Evolutionary conservation across 2,113 vertebrate genomes (phyloP).

Genomic region (Halichoeres trimaculatus): DNA sequence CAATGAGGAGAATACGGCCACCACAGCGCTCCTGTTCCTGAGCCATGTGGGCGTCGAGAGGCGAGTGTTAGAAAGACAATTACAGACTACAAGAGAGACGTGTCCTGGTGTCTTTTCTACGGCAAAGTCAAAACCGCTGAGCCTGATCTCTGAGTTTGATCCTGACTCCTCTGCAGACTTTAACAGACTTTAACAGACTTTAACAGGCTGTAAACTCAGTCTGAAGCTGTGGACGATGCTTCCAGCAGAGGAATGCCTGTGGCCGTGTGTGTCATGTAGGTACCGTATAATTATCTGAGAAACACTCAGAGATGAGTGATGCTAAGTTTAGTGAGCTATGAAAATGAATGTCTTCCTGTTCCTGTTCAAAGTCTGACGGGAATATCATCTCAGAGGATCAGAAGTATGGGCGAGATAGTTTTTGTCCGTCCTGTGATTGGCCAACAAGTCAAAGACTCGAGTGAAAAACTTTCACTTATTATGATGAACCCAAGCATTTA

Average conservation of each 20-base stretch:
- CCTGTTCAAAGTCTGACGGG: not conserved
- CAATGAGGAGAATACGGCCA: constrained; percentile 27
- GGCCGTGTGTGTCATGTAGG: constrained; percentile 1
- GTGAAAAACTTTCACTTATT: too few species aligned
- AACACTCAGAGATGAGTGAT: not conserved
- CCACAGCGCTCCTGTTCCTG: constrained; percentile 14
- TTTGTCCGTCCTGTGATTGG: too few species aligned
- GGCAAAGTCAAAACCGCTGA: not conserved
- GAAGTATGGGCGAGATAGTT: too few species aligned
- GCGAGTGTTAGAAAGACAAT: constrained; percentile 24
- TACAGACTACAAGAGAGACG: constrained; percentile 34
- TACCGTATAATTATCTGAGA: constrained; percentile 28
- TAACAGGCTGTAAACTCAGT: not conserved
- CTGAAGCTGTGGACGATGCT: not conserved
- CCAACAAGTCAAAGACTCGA: too few species aligned
- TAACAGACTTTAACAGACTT: not conserved
- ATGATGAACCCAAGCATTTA: not conserved
- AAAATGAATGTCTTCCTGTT: not conserved
- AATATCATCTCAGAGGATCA: too few species aligned
- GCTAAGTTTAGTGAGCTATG: not conserved
- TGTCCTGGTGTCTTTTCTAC: constrained; percentile 16
- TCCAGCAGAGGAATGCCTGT: constrained; percentile 17
- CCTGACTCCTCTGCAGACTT: too few species aligned
- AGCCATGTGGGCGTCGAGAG: constrained; percentile 40
- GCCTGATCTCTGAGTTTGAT: too few species aligned